phyloP scores from a whole-genome alignment of 2,888 invertebrate genomes.

The Holacanthella duospinosa region DNA sequence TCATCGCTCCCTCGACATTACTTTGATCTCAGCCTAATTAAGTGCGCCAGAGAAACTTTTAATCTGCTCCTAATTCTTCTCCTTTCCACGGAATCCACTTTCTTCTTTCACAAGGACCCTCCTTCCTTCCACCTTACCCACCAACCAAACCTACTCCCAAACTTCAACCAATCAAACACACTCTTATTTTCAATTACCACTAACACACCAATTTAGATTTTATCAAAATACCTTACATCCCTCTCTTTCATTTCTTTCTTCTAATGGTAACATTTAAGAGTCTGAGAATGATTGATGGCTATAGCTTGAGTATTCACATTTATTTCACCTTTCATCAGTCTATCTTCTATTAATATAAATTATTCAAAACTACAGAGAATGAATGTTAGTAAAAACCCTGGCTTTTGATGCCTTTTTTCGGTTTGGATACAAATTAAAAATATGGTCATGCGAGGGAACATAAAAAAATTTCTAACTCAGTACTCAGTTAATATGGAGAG shows the following conservation, averaged over 20 bases:
- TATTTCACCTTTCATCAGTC: too few relatives aligned
- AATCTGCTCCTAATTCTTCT: slow-evolving; percentile 38
- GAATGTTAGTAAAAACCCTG: too few relatives aligned
- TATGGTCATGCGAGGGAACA: too few relatives aligned
- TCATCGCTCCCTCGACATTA: slow-evolving; percentile 39
- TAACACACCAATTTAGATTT: neutral
- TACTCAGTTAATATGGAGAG: too few relatives aligned
- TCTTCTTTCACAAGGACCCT: slow-evolving; percentile 14
- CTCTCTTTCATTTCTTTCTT: neutral
- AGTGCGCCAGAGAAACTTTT: slow-evolving; percentile 31
- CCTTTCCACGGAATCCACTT: slow-evolving; percentile 29
- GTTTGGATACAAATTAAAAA: too few relatives aligned
- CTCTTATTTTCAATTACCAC: neutral
- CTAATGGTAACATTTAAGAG: too few relatives aligned
- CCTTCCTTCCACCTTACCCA: slow-evolving; percentile 8
- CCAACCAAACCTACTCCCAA: neutral
- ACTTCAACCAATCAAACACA: neutral
- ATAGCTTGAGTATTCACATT: too few relatives aligned
- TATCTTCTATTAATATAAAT: too few relatives aligned
- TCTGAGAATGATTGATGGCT: too few relatives aligned
- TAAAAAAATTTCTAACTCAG: too few relatives aligned
- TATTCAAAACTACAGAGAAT: too few relatives aligned
- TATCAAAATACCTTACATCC: neutral
- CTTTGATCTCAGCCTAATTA: slow-evolving; percentile 40
- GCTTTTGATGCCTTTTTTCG: too few relatives aligned